Percentiles rank a stretch among this genome's conserved stretches.
Evolutionary conservation across 2,888 invertebrate species (phyloP).

Genomic region (Amphipoea lucens): DNA sequence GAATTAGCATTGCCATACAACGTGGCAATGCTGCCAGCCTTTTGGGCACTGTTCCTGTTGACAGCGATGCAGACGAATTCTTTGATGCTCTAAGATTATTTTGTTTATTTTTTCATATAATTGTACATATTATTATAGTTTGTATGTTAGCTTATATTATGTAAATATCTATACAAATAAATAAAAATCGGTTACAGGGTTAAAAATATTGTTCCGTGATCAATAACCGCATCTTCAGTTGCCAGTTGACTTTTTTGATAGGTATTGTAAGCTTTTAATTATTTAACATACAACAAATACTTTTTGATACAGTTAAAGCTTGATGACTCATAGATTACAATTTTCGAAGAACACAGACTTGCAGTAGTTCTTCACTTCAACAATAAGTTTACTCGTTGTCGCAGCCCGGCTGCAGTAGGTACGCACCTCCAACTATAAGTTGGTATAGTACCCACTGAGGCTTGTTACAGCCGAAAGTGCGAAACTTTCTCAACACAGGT

Average conservation of each 20-base stretch:
- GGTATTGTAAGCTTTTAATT: too few species aligned
- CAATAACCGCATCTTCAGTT: neutral
- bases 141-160: too few species aligned
- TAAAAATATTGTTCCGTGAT: neutral
- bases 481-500: constrained; percentile 44
- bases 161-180: too few species aligned
- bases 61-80: too few species aligned
- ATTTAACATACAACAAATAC: neutral
- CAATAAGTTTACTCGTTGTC: constrained; percentile 5
- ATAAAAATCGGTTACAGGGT: too few species aligned
- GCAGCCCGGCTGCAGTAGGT: neutral
- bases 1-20: too few species aligned
- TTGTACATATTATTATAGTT: too few species aligned
- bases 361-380: neutral
- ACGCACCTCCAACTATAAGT: constrained; percentile 15
- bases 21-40: too few species aligned
- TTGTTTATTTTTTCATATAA: too few species aligned
- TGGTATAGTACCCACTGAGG: neutral
- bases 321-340: neutral
- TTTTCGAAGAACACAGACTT: neutral
- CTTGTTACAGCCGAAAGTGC: constrained; percentile 21
- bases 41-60: too few species aligned
- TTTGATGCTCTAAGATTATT: too few species aligned
- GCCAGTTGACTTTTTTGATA: neutral
- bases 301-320: neutral